These are phyloP conservation scores for Trachelus troglodyta DNA, from an alignment of 2,888 invertebrate genomes.

Conservation along the genomic window DNA sequence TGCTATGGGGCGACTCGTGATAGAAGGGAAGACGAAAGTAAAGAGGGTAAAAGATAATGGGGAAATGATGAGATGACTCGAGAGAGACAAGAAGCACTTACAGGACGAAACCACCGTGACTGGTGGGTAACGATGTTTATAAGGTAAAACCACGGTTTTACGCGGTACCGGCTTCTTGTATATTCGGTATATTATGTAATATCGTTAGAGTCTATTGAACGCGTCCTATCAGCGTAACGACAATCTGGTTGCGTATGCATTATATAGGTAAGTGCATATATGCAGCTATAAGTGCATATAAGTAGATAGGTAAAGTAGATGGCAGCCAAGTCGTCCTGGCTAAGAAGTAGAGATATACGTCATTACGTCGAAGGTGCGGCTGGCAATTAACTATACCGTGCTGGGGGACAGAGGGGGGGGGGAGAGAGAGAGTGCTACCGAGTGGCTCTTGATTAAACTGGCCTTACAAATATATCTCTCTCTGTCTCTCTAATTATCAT, in stretches of 20 bases:
- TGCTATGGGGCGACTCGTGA: background rate
- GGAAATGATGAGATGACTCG: background rate
- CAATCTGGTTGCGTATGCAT: background rate
- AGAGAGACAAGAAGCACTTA: background rate
- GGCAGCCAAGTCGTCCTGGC: background rate
- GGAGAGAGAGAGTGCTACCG: background rate
- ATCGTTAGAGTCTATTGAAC: background rate
- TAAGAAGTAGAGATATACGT: slow-evolving; percentile 27
- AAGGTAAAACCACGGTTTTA: background rate
- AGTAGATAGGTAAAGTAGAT: background rate
- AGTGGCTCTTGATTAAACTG: slow-evolving; percentile 38
- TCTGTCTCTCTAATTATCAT: background rate
- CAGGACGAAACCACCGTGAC: background rate
- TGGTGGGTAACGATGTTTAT: background rate
- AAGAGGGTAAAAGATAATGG: slow-evolving; percentile 3
- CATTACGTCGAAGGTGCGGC: slow-evolving; percentile 33
- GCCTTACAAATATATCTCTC: slow-evolving; percentile 21
- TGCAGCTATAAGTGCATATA: background rate
- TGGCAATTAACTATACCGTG: slow-evolving; percentile 33
- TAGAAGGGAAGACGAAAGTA: slow-evolving; percentile 15
- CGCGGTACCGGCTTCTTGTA: background rate
- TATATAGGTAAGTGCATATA: background rate
- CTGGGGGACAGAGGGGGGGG: background rate
- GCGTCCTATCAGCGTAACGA: background rate
- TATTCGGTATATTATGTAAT: background rate